Evolutionary conservation across 2,113 vertebrate genomes (phyloP), one percentile per base, ranked within the genome.

Genomic region (Rutilus rutilus): DNA sequence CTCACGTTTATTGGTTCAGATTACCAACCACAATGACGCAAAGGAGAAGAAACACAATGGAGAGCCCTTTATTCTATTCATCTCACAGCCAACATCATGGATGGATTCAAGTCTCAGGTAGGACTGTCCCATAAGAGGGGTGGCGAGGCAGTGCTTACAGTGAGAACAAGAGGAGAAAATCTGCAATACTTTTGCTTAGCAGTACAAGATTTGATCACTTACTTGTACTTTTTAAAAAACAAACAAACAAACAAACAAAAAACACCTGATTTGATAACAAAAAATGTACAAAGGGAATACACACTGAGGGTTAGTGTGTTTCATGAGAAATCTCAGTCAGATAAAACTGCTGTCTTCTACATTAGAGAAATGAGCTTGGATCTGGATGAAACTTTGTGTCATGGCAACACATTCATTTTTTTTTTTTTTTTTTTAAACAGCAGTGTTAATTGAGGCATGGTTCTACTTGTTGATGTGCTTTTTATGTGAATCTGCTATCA

Each of bases 21-120:
- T 42, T 59, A 73, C 64, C 19, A 23, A 27, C 33, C 7, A 25
- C 27, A 54, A 50, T 39, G 47, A 83, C 73, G 67, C 67, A 83
- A 21, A 57, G 50, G 39, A 82, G 79, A 69, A 71, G 81, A 42
- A 73, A 83, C 67, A 73, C 67, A 27, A 73, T 73, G 81, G 81
- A 83, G 67, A 83, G 73, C 50, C 67, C 81, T 30, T 83, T 73
- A 39, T 39, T 19, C 47, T 73, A 17, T 83, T 83, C 81, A 42
- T 71, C 81, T 59, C 67, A 54, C 30, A 83, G 11, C 14, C 65
- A 59, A 42, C 81, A 73, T 39, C 67, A 59, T 3, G 81, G 81
- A 59, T 83, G 81, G 81, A 73, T 83, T 83, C 65, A 83, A 83
- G 65, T 83, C 50, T 83, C 81, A 73, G 81, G 81, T 83, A 83